A percentile compares a stretch with the other conserved stretches of the same genome.
phyloP scores from a whole-genome alignment of 1,140 invertebrate genomes.

The Hypothenemus hampei region DNA sequence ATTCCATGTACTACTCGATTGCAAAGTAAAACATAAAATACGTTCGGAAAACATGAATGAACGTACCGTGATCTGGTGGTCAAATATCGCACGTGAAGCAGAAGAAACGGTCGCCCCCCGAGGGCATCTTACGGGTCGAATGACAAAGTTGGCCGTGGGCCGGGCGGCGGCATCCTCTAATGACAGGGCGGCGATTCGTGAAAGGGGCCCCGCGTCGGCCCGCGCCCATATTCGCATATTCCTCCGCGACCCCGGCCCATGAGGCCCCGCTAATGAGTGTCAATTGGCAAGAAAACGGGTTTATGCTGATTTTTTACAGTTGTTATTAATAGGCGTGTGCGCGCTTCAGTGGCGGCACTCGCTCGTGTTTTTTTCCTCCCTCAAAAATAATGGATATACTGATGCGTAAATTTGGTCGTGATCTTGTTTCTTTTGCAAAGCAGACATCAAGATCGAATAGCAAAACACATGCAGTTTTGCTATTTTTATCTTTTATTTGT shows the following conservation, averaged over 20 bases:
- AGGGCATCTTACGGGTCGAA: too few species aligned
- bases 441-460: too few species aligned
- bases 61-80: neutral
- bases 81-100: neutral
- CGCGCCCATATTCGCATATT: constrained; percentile 9
- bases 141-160: constrained; percentile 16
- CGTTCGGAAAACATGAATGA: neutral
- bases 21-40: neutral
- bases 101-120: neutral
- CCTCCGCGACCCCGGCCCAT: too few species aligned
- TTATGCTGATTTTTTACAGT: too few species aligned
- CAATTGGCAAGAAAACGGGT: constrained; percentile 14
- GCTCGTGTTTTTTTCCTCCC: too few species aligned
- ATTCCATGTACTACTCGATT: neutral
- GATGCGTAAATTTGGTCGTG: too few species aligned
- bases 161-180: constrained; percentile 9
- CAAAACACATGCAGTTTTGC: too few species aligned
- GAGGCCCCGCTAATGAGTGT: constrained; percentile 15
- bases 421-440: too few species aligned
- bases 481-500: too few species aligned
- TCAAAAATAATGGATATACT: too few species aligned
- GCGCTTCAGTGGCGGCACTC: too few species aligned
- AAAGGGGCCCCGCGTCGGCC: neutral
- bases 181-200: constrained; percentile 9
- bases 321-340: too few species aligned